Percentiles rank a stretch among this genome's conserved stretches.
These are phyloP conservation scores for Cygnus buccinator DNA, from an alignment of 2,113 vertebrate genomes.

Conservation along the genomic window DNA sequence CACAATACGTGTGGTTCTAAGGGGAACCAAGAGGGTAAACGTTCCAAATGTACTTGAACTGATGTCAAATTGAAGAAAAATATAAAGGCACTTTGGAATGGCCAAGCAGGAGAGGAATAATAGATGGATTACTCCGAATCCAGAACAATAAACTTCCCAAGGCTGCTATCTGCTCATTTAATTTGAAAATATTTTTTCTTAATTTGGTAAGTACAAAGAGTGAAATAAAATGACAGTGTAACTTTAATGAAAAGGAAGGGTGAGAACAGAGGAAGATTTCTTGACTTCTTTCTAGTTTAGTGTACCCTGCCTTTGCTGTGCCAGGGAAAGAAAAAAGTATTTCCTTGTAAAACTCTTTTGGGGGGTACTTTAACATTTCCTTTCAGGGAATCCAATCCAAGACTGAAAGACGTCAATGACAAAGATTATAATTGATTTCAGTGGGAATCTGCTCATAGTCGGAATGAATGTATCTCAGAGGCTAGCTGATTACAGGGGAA, in stretches of 20 bases:
- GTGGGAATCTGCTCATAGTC: conserved; percentile 2
- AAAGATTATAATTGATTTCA: conserved; percentile 26
- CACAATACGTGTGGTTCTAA: not conserved
- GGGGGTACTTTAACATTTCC: not conserved
- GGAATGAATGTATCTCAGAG: not conserved
- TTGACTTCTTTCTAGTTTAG: not conserved
- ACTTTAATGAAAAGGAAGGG: not conserved
- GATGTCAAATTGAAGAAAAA: not conserved
- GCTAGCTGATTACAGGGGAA: not conserved
- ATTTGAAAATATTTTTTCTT: not conserved
- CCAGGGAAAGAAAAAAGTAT: not conserved
- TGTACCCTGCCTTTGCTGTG: not conserved
- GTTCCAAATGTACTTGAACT: not conserved
- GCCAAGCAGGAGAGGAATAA: not conserved
- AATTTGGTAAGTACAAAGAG: not conserved
- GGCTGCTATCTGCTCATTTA: not conserved
- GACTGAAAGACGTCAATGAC: conserved; percentile 40
- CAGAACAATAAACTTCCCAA: not conserved
- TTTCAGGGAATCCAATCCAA: not conserved
- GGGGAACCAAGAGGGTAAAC: not conserved
- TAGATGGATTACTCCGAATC: not conserved
- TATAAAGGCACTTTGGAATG: not conserved
- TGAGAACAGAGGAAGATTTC: not conserved
- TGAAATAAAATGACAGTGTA: not conserved
- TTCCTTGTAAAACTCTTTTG: not conserved